These are phyloP conservation scores for Parus major DNA, from an alignment of 2,113 vertebrate species.

Conservation along the genomic window DNA sequence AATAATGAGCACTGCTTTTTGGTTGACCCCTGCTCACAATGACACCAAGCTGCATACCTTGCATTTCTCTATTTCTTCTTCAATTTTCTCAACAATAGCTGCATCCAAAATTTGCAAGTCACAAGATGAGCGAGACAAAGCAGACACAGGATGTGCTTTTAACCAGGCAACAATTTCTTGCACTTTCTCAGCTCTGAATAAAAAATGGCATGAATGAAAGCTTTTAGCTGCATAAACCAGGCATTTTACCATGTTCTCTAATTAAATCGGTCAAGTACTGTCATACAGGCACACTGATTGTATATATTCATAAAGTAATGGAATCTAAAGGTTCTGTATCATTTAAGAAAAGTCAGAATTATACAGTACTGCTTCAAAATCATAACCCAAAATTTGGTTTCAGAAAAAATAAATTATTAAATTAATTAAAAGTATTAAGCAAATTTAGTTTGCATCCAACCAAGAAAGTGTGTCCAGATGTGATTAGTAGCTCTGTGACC, in stretches of 20 bases:
- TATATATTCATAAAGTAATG: not conserved
- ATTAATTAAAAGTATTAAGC: not conserved
- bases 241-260: not conserved
- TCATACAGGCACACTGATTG: not conserved
- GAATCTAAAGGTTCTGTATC: not conserved
- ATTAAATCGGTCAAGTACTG: not conserved
- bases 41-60: conserved; percentile 74
- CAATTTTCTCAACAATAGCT: conserved; percentile 87
- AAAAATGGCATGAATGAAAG: conserved; percentile 38
- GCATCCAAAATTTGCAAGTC: conserved; percentile 88
- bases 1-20: not conserved
- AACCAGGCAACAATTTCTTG: conserved; percentile 88
- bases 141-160: conserved; percentile 85
- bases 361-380: not conserved
- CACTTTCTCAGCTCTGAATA: conserved; percentile 82
- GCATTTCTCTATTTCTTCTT: conserved; percentile 86
- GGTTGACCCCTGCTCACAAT: not conserved
- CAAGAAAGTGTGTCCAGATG: not conserved
- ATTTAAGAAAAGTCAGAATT: not conserved
- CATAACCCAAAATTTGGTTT: not conserved
- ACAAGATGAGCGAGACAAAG: conserved; percentile 84
- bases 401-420: not conserved
- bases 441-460: not conserved
- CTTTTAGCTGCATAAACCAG: not conserved
- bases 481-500: not conserved